Evolutionary conservation across 2,113 vertebrate genomes (phyloP).

Genomic region (Brachionichthys hirsutus): DNA sequence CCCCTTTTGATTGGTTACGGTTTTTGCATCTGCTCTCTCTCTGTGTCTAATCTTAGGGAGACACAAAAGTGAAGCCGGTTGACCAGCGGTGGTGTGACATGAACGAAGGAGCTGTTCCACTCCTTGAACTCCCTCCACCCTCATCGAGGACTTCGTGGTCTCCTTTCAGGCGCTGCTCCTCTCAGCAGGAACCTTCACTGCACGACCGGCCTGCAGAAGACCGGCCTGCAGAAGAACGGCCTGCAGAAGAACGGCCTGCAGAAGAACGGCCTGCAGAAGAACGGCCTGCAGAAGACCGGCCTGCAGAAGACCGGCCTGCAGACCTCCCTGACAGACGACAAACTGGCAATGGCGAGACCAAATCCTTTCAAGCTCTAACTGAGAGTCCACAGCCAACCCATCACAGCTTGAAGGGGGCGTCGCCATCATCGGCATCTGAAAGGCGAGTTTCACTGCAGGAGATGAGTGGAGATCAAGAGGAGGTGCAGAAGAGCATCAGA

Average conservation of each 20-base stretch:
- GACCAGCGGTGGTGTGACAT: slow-evolving; percentile 44
- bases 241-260: no score
- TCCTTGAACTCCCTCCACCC: slow-evolving; percentile 40
- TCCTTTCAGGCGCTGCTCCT: background rate
- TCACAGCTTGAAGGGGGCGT: background rate
- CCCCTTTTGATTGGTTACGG: no score
- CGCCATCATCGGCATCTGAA: slow-evolving; percentile 8
- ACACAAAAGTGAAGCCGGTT: background rate
- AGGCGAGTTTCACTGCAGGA: slow-evolving; percentile 2
- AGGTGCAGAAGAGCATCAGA: background rate
- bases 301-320: no score
- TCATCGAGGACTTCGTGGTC: background rate
- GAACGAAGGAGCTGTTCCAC: slow-evolving; percentile 39
- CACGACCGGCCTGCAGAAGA: background rate
- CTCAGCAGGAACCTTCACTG: background rate
- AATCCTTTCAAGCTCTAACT: background rate
- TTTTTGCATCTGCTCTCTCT: no score
- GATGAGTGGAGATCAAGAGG: background rate
- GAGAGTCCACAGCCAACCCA: background rate
- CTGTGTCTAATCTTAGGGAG: slow-evolving; percentile 35
- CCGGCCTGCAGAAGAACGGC: no score
- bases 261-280: no score
- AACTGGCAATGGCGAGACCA: background rate
- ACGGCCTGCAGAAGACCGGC: no score
- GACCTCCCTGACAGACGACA: background rate